Evolutionary conservation across 1,140 invertebrate species (phyloP), one percentile per base, ranked within the genome.

Genomic region (Ephestia elutella): DNA sequence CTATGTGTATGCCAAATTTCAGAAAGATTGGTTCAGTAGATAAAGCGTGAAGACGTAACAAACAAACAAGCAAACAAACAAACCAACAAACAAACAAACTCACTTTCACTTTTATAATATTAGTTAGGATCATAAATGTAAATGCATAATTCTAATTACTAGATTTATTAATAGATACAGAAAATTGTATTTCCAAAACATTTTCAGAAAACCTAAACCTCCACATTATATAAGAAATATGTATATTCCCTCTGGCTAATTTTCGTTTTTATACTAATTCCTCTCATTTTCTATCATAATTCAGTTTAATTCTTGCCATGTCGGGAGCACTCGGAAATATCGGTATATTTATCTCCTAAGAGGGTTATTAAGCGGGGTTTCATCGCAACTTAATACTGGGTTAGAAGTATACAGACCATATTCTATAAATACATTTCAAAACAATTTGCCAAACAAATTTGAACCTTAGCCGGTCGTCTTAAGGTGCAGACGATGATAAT

Each of bases 291-390:
- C 56, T 50, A 55, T 57, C 50, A 62, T 71, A 60, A 66, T 62
- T 71, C 60, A 68, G 59, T 66, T 65, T 65, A 65, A 71, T 66
- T 66, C 63, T 61, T 55, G 49, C 62, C 25, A 59, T 55, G 69
- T 66, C 66, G 62, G 54, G 66, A 59, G 35, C 66, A 68, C 60
- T 57, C 66, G 59, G 49, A 68, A 63, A 71, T 67, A 61, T 71
- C 54, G 54, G 61, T 60, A 66, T 66, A 66, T 71, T 71, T 71
- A 71, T 66, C 63, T 60, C 63, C 49, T 58, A 44, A 59, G 59
- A 64, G 60, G 63, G 63, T 65, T 65, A 69, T 65, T 65, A 68
- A 65, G 62, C 48, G 53, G 38, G 58, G 57, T 68, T 61, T 68
- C 62, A 62, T 65, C 48, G 63, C 53, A 32, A 56, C 58, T 58